Conservation (phyloP, 2,797 vertebrate genomes). For the Setipinna tenuifilis region DNA sequence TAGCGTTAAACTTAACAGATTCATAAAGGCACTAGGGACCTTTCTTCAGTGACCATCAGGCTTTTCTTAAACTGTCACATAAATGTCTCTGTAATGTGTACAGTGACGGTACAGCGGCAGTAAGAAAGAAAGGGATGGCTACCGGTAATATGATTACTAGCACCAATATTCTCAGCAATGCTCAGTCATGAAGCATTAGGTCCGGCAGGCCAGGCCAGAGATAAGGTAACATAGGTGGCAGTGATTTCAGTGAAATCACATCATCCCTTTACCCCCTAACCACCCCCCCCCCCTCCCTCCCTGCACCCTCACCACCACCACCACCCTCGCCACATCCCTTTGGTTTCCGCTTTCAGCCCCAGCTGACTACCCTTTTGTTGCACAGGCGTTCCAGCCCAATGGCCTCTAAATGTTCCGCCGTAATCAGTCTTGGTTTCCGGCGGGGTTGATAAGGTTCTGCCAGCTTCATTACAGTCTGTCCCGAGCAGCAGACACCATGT, state of each 20-base stretch:
- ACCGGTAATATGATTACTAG: not conserved
- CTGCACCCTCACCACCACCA: slow-evolving; percentile 33
- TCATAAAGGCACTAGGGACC: too few relatives aligned
- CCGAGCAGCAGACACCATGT: slow-evolving; percentile 62
- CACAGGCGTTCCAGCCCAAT: slow-evolving; percentile 30
- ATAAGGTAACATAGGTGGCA: slow-evolving; percentile 18
- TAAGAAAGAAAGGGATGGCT: not conserved
- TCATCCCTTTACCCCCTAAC: not conserved
- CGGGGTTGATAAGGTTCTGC: slow-evolving; percentile 61
- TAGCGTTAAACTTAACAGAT: too few relatives aligned
- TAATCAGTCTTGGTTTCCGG: slow-evolving; percentile 61
- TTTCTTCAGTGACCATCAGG: too few relatives aligned
- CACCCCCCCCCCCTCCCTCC: slow-evolving; percentile 29
- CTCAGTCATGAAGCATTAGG: not conserved
- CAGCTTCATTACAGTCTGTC: slow-evolving; percentile 66
- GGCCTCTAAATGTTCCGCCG: slow-evolving; percentile 46
- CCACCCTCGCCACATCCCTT: not conserved
- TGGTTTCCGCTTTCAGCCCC: slow-evolving; percentile 33
- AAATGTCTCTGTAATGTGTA: not conserved
- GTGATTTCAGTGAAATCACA: slow-evolving; percentile 20
- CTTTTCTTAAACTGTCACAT: not conserved
- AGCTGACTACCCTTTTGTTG: slow-evolving; percentile 32
- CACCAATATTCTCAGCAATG: not conserved
- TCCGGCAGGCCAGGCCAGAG: not conserved
- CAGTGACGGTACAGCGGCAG: not conserved